phyloP scores from a whole-genome alignment of 1,140 invertebrate genomes.

The Delia radicum region DNA sequence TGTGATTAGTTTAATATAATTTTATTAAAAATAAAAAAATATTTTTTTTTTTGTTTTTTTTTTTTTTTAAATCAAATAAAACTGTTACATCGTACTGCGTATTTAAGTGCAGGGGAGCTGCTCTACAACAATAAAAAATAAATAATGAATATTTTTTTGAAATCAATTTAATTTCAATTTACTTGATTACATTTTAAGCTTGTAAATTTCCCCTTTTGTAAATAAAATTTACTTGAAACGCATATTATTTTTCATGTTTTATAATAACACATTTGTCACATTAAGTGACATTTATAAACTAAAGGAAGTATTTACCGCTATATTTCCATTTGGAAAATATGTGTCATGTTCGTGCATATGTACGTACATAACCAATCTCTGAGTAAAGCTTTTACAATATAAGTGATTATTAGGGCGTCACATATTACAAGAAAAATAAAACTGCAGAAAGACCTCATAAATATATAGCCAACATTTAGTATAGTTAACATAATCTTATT shows the following conservation, averaged over 20 bases:
- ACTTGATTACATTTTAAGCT: background rate
- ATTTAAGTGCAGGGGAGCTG: too few relatives aligned
- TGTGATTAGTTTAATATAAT: too few relatives aligned
- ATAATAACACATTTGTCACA: background rate
- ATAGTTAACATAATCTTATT: too few relatives aligned
- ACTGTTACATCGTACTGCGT: too few relatives aligned
- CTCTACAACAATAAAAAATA: too few relatives aligned
- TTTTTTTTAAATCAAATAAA: background rate
- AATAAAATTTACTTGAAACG: background rate
- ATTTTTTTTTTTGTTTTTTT: too few relatives aligned
- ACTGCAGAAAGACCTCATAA: too few relatives aligned
- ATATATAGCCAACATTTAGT: too few relatives aligned
- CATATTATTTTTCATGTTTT: background rate
- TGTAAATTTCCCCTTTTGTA: background rate
- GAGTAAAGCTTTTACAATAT: background rate
- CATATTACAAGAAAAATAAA: too few relatives aligned
- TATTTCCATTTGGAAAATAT: background rate
- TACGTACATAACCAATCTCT: background rate
- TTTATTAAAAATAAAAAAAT: too few relatives aligned
- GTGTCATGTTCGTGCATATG: background rate
- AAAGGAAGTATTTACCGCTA: background rate
- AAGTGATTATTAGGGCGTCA: background rate
- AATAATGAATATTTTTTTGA: background rate
- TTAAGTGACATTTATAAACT: constrained; percentile 5
- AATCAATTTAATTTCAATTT: background rate